These are phyloP conservation scores for Erannis defoliaria DNA, from an alignment of 2,888 invertebrate species.

Conservation along the genomic window DNA sequence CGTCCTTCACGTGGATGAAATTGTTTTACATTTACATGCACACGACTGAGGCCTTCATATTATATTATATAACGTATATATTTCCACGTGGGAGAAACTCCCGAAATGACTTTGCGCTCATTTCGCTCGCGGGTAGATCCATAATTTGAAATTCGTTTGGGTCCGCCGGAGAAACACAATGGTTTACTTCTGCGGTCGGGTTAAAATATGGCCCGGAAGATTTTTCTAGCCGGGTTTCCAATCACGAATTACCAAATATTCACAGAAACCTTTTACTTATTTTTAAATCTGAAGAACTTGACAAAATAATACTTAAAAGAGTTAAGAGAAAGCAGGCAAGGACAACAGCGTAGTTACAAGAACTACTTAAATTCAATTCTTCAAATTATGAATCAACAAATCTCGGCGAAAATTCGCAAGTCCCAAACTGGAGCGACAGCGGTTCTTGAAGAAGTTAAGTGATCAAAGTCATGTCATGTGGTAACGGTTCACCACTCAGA, in stretches of 20 bases:
- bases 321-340: too few species aligned
- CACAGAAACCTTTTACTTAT: not conserved
- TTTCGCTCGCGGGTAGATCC: slow-evolving; percentile 49
- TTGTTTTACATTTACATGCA: slow-evolving; percentile 71
- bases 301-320: too few species aligned
- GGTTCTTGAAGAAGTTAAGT: too few species aligned
- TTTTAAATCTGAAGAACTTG: too few species aligned
- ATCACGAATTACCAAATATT: not conserved
- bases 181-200: slow-evolving; percentile 49
- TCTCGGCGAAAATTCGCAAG: too few species aligned
- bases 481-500: too few species aligned
- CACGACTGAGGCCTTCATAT: slow-evolving; percentile 59
- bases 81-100: slow-evolving; percentile 54
- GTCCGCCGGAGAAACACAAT: slow-evolving; percentile 53
- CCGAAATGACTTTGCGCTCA: slow-evolving; percentile 52
- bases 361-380: too few species aligned
- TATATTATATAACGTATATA: slow-evolving; percentile 37
- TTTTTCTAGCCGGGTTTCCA: slow-evolving; percentile 17
- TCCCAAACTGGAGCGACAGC: too few species aligned
- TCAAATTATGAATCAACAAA: too few species aligned
- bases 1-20: slow-evolving; percentile 56
- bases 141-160: slow-evolving; percentile 59
- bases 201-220: slow-evolving; percentile 46
- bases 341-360: too few species aligned
- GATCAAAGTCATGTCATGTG: too few species aligned